Evolutionary conservation across 1,140 invertebrate species (phyloP).

Genomic region (Drosophila persimilis): DNA sequence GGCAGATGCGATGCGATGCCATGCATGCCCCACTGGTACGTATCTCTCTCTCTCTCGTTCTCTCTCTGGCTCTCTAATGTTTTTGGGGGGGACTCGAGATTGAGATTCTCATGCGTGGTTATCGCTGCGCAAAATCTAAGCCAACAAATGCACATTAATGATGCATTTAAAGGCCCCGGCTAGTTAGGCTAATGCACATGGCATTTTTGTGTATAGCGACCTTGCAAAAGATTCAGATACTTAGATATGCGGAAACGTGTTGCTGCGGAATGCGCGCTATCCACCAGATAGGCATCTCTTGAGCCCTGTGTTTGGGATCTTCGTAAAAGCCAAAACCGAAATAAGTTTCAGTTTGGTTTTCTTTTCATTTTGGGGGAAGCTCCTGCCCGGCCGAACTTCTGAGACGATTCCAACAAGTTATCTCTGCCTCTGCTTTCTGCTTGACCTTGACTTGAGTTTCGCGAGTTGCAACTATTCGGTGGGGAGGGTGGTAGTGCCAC

Average conservation of each 20-base stretch:
- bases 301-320: no score
- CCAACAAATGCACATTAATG: conserved; percentile 76
- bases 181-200: conserved; percentile 36
- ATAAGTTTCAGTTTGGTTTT: no score
- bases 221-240: conserved; percentile 28
- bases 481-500: no score
- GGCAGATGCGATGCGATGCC: no score
- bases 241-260: conserved; percentile 39
- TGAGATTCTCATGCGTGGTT: conserved; percentile 69
- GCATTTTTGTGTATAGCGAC: conserved; percentile 16
- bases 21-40: neutral
- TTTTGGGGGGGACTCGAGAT: conserved; percentile 17
- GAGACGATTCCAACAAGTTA: conserved; percentile 22
- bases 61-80: conserved; percentile 47
- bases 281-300: neutral
- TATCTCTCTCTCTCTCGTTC: neutral
- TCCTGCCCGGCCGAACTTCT: conserved; percentile 6
- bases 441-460: conserved; percentile 52
- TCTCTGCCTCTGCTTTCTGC: neutral
- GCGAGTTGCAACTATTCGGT: conserved; percentile 27
- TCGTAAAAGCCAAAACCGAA: no score
- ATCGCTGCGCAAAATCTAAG: conserved; percentile 64
- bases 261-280: conserved; percentile 17
- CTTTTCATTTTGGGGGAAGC: neutral
- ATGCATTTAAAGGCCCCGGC: conserved; percentile 55